phyloP scores from a whole-genome alignment of 2,888 invertebrate genomes.

The Machimus rusticus region DNA sequence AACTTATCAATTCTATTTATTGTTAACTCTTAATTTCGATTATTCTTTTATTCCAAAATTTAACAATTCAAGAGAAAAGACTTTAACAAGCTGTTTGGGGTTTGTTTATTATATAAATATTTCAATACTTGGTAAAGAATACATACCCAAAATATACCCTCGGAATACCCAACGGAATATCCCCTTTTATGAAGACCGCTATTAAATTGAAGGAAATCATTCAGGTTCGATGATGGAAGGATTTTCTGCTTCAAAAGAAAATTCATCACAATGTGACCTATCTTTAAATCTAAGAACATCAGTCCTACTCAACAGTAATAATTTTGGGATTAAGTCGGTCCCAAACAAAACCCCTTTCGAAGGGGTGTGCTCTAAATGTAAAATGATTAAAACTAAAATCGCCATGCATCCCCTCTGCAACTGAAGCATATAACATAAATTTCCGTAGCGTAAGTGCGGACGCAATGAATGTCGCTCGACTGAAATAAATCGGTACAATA shows the following conservation, averaged over 20 bases:
- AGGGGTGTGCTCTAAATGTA: background rate
- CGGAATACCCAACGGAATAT: background rate
- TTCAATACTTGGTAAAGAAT: too few relatives aligned
- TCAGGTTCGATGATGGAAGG: background rate
- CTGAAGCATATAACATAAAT: background rate
- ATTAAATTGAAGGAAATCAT: background rate
- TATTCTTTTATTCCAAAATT: too few relatives aligned
- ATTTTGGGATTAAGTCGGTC: background rate
- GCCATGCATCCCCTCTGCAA: background rate
- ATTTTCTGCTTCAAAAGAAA: background rate
- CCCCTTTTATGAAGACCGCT: background rate
- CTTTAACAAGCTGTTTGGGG: too few relatives aligned
- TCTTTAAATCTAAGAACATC: background rate
- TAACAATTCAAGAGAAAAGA: too few relatives aligned
- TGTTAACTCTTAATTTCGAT: too few relatives aligned
- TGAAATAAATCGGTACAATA: conserved; percentile 20
- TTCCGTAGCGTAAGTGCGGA: background rate
- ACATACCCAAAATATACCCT: too few relatives aligned
- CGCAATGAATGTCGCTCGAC: conserved; percentile 7
- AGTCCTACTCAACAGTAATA: background rate
- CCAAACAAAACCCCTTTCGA: background rate
- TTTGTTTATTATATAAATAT: too few relatives aligned
- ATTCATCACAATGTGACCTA: background rate
- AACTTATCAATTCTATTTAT: too few relatives aligned
- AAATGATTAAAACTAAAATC: background rate